Percentiles rank a stretch among this genome's conserved stretches.
phyloP scores from a whole-genome alignment of 2,888 invertebrate species.

The Trissonchulus latispiculum region DNA sequence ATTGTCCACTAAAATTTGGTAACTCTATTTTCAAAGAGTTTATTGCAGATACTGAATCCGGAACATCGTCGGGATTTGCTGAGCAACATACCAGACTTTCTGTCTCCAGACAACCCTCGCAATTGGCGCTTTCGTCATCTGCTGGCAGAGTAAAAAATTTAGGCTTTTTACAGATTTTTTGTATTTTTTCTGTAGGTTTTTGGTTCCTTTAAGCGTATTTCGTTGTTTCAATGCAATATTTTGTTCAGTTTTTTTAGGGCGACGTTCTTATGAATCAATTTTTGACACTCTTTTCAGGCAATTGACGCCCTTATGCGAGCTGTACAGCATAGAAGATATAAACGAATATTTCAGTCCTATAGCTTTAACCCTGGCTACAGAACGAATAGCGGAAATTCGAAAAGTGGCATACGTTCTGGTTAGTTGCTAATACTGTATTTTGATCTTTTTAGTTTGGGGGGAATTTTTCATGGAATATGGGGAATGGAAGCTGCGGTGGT shows the following conservation, averaged over 20 bases:
- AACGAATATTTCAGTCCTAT: conserved; percentile 57
- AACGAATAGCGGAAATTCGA: conserved; percentile 51
- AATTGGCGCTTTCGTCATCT: conserved; percentile 67
- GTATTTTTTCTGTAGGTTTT: no score
- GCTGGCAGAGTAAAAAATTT: conserved; percentile 51
- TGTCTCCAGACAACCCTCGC: conserved; percentile 59
- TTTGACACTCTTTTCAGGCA: conserved; percentile 40
- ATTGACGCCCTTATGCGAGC: conserved; percentile 54
- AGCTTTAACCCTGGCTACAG: conserved; percentile 56
- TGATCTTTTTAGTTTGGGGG: no score
- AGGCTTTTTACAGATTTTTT: background rate
- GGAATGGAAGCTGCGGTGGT: background rate
- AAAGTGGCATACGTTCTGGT: conserved; percentile 42
- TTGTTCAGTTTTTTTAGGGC: no score
- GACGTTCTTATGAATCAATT: no score
- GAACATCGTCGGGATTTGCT: conserved; percentile 55
- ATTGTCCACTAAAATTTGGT: no score
- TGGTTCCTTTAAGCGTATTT: no score
- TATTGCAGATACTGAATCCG: no score
- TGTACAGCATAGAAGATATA: conserved; percentile 57
- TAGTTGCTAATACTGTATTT: no score
- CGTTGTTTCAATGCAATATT: no score
- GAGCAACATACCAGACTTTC: conserved; percentile 56
- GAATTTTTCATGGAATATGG: conserved; percentile 19
- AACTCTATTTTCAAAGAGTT: no score